A percentile compares a stretch with the other conserved stretches of the same genome.
phyloP scores from a whole-genome alignment of 2,797 vertebrate genomes.

The Melanotaenia boesemani region DNA sequence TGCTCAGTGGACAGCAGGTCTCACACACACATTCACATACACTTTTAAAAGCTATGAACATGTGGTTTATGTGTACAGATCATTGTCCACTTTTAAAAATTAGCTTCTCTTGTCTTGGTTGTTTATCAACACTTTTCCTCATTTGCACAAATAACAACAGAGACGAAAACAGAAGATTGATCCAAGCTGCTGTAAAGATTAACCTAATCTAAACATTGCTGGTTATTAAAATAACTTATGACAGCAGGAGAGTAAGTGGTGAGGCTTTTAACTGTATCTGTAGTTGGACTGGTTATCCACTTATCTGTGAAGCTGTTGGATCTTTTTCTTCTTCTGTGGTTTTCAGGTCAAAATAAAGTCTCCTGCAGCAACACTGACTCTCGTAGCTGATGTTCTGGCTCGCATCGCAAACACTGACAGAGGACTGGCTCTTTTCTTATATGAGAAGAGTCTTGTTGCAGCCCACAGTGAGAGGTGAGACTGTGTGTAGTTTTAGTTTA shows the following conservation, averaged over 20 bases:
- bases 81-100: neutral
- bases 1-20: constrained; percentile 88
- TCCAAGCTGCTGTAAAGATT: neutral
- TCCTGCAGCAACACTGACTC: constrained; percentile 85
- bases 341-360: constrained; percentile 83
- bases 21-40: constrained; percentile 3
- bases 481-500: neutral
- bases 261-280: constrained; percentile 1
- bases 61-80: neutral
- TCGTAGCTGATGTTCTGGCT: constrained; percentile 90
- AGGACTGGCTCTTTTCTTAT: constrained; percentile 90
- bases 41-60: neutral
- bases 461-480: constrained; percentile 83
- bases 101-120: neutral
- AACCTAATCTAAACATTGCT: neutral
- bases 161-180: too few species aligned
- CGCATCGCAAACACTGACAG: constrained; percentile 89
- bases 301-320: constrained; percentile 21
- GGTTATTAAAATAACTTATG: neutral
- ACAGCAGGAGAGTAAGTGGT: neutral
- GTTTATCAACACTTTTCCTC: neutral
- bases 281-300: neutral
- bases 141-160: too few species aligned
- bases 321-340: constrained; percentile 17
- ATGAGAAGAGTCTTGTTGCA: constrained; percentile 83